Base-by-base conservation (phyloP, 2,797 vertebrate species). In the Crocodylus rhombifer region DNA sequence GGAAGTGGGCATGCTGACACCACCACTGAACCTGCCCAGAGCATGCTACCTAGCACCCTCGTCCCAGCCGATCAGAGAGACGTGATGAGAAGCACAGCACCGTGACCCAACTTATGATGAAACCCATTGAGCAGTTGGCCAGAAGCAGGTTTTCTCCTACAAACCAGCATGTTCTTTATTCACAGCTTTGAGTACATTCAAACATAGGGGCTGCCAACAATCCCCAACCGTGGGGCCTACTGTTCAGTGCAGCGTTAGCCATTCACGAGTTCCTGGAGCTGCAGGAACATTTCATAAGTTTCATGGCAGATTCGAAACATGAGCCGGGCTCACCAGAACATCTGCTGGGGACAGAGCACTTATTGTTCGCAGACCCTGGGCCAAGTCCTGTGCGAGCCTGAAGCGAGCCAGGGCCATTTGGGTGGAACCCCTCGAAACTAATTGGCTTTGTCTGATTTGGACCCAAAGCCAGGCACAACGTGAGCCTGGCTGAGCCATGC, bases 371-470 rank as follows among this genome's bases (percentile, higher is more conserved):
- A 81, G 87, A 79, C 75, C 90, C 51, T 86, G 87, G 64, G 87
- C n/a, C 0, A 1, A 83, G 82, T 86, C 80, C 92, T 2, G 1
- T 58, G 69, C 95, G 79, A 91, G 92, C 58, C 90, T 75, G 84
- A 81, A 89, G 79, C 86, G 90, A 96, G 87, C 79, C 81, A 89
- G 83, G 85, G 90, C 92, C 95, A 63, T 96, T 90, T 96, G 95
- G 92, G 93, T 95, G 93, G 92, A 87, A 92, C 83, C 6, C 51
- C 18, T 62, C 65, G 86, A 80, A 89, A 60, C 69, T 81, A 60
- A 77, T 30, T 69, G 74, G 25, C 86, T 85, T 30, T 88, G 74
- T 91, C 90, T 92, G 92, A 91, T 91, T 95, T 97, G 95, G 93
- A 96, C 80, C 80, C 85, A 81, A 60, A 77, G 62, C 81, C 11